These are phyloP conservation scores for Drosophila eohydei DNA, from an alignment of 2,888 invertebrate genomes.

Conservation along the genomic window DNA sequence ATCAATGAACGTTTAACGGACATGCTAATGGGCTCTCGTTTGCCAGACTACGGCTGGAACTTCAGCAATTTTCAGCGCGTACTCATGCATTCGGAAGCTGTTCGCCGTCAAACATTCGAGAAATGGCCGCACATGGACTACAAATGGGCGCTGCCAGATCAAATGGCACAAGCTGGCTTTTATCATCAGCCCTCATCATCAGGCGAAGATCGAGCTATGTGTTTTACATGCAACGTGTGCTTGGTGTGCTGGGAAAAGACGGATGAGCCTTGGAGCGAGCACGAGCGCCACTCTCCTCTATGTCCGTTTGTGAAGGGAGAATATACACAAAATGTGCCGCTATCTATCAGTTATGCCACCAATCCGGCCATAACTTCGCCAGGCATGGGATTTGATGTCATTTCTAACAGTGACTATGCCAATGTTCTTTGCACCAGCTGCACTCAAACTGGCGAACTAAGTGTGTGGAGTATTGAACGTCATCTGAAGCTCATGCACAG, in stretches of 20 bases:
- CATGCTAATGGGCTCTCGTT: conserved; percentile 87
- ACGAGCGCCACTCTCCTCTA: conserved; percentile 96
- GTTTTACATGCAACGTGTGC: conserved; percentile 97
- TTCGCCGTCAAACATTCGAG: conserved; percentile 94
- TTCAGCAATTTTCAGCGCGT: conserved; percentile 85
- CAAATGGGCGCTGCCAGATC: conserved; percentile 97
- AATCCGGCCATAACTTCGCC: conserved; percentile 89
- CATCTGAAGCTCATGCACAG: conserved; percentile 90
- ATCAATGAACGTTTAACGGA: conserved; percentile 94
- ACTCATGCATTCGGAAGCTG: conserved; percentile 96
- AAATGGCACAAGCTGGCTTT: conserved; percentile 98
- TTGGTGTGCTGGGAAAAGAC: conserved; percentile 98
- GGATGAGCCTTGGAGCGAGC: conserved; percentile 98
- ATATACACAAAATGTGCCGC: conserved; percentile 97
- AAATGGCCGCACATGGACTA: conserved; percentile 99
- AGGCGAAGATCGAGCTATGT: conserved; percentile 97
- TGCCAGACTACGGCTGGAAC: conserved; percentile 83
- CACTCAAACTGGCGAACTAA: conserved; percentile 88
- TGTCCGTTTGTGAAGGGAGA: conserved; percentile 98
- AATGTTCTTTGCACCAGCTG: conserved; percentile 87
- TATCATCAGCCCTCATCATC: conserved; percentile 96
- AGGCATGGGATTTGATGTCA: conserved; percentile 85
- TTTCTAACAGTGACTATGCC: conserved; percentile 88
- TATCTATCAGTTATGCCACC: conserved; percentile 93
- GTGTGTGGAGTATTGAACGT: conserved; percentile 93